Conservation (phyloP, 2,888 invertebrate species). For the Chaetogeoica ovagalla region DNA sequence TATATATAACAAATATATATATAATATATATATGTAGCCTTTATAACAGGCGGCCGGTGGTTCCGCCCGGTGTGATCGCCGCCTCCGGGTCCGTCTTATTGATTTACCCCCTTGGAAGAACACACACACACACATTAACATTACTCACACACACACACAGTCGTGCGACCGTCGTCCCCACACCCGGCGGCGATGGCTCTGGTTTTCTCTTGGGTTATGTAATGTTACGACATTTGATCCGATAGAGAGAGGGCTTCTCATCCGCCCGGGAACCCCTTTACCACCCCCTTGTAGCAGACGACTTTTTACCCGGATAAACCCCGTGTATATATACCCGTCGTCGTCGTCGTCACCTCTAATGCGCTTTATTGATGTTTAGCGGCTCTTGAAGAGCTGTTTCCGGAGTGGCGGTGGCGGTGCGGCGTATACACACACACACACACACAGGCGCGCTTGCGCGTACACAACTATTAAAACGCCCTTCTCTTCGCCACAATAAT, state of each 20-base stretch:
- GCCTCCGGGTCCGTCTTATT: conserved; percentile 52
- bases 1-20: conserved; percentile 1
- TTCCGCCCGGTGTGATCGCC: conserved; percentile 49
- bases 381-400: conserved; percentile 46
- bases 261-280: conserved; percentile 47
- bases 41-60: conserved; percentile 20
- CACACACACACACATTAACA: neutral
- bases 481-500: neutral
- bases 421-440: neutral
- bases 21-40: conserved; percentile 10
- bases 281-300: conserved; percentile 30
- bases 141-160: conserved; percentile 11
- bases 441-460: too few relatives aligned
- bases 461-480: neutral
- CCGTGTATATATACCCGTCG: conserved; percentile 24
- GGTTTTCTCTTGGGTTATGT: conserved; percentile 51
- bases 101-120: conserved; percentile 52
- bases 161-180: conserved; percentile 37
- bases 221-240: conserved; percentile 53
- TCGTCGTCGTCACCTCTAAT: conserved; percentile 29
- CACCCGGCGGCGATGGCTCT: conserved; percentile 21
- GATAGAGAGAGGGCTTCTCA: conserved; percentile 49
- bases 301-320: conserved; percentile 52
- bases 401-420: conserved; percentile 14
- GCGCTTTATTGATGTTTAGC: conserved; percentile 53